These are phyloP conservation scores for Papilio machaon DNA, from an alignment of 1,140 invertebrate genomes.

Conservation along the genomic window DNA sequence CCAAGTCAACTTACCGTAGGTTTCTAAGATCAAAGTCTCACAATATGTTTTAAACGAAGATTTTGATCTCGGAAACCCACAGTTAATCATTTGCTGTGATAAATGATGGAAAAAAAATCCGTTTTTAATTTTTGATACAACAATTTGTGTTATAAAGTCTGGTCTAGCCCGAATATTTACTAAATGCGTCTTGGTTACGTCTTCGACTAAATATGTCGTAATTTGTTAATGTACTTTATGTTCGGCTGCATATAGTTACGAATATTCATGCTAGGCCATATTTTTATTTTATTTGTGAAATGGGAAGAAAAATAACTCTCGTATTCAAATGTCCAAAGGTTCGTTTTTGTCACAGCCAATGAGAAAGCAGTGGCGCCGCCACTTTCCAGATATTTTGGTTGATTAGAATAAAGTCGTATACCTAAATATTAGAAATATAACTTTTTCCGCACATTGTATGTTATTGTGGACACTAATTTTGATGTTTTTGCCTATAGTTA, in stretches of 20 bases:
- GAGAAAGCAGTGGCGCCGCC: background rate
- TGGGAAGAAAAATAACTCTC: background rate
- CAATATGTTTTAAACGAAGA: no score
- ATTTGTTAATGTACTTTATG: background rate
- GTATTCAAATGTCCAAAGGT: background rate
- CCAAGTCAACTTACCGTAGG: background rate
- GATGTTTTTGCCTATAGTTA: background rate
- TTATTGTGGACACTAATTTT: background rate
- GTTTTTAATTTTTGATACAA: background rate
- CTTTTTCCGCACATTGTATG: background rate
- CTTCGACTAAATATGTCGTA: background rate
- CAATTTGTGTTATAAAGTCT: background rate
- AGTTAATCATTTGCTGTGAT: no score
- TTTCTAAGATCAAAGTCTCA: no score
- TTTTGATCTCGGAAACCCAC: no score
- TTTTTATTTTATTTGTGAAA: background rate
- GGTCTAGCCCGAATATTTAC: no score
- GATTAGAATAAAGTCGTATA: background rate
- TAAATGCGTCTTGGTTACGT: no score
- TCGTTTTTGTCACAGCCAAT: background rate
- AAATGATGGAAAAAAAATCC: background rate
- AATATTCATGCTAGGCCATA: no score
- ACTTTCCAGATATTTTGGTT: background rate
- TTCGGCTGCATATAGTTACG: no score
- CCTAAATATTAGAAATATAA: no score